Evolutionary conservation across 2,797 vertebrate species (phyloP).

Genomic region (Ispidina picta): DNA sequence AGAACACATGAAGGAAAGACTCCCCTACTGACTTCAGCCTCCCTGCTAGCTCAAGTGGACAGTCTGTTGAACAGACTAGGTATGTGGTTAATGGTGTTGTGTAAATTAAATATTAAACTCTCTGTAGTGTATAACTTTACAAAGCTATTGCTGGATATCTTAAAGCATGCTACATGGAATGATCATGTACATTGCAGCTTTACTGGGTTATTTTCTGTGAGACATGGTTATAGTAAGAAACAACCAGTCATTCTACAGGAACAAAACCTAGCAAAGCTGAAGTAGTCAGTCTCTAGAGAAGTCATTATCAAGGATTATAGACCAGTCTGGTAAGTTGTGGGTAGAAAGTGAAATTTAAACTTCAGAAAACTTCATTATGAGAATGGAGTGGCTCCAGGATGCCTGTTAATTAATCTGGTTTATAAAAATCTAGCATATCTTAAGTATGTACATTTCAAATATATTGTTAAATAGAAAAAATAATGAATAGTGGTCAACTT

Average conservation of each 20-base stretch:
- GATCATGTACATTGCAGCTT: not conserved
- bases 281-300: slow-evolving; percentile 6
- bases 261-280: slow-evolving; percentile 2
- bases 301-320: slow-evolving; percentile 36
- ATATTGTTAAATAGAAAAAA: not conserved
- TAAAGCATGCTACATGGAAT: not conserved
- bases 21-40: not conserved
- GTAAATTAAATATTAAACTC: not conserved
- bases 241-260: not conserved
- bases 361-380: not conserved
- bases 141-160: not conserved
- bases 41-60: not conserved
- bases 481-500: not conserved
- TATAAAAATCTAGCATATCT: not conserved
- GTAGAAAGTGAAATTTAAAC: slow-evolving; percentile 14
- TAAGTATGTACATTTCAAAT: not conserved
- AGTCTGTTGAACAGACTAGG: not conserved
- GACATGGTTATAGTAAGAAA: not conserved
- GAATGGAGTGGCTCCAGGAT: not conserved
- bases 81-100: not conserved
- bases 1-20: not conserved
- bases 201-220: not conserved
- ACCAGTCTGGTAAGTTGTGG: not conserved
- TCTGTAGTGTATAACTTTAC: not conserved
- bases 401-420: not conserved